Evolutionary conservation across 2,888 invertebrate genomes (phyloP).

Genomic region (Nemoura dubitans): DNA sequence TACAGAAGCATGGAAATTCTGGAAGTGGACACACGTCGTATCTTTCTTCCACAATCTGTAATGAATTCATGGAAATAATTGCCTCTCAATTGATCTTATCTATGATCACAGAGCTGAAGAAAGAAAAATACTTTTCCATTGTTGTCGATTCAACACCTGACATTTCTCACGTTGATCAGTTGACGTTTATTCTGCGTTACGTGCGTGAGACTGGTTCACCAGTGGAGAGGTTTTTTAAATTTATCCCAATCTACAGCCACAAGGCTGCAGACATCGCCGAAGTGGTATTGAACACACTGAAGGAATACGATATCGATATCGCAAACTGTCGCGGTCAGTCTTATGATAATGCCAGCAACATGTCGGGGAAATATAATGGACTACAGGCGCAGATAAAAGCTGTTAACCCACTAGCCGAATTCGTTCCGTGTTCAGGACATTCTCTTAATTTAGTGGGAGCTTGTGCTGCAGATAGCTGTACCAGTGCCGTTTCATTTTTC

Average conservation of each 20-base stretch:
- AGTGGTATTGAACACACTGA: neutral
- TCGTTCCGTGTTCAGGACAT: conserved; percentile 21
- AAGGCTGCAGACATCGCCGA: neutral
- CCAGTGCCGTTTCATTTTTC: neutral
- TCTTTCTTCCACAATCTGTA: too few relatives aligned
- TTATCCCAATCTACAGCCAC: neutral
- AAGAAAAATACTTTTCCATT: too few relatives aligned
- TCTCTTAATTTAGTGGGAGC: conserved; percentile 12
- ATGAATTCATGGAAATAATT: too few relatives aligned
- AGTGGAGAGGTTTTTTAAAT: conserved; percentile 3
- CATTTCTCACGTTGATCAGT: too few relatives aligned
- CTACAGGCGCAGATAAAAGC: neutral
- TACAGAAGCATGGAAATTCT: too few relatives aligned
- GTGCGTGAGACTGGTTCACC: neutral
- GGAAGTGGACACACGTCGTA: too few relatives aligned
- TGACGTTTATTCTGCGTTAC: neutral
- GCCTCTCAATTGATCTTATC: too few relatives aligned
- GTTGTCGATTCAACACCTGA: too few relatives aligned
- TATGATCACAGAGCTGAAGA: too few relatives aligned
- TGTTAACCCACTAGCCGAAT: neutral
- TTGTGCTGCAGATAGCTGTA: neutral
- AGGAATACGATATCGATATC: conserved; percentile 1
- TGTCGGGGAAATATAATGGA: neutral
- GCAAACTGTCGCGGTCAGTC: too few relatives aligned
- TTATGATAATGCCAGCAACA: too few relatives aligned